Percentiles rank a stretch among this genome's conserved stretches.
phyloP scores from a whole-genome alignment of 2,888 invertebrate species.

The Nineta flava region DNA sequence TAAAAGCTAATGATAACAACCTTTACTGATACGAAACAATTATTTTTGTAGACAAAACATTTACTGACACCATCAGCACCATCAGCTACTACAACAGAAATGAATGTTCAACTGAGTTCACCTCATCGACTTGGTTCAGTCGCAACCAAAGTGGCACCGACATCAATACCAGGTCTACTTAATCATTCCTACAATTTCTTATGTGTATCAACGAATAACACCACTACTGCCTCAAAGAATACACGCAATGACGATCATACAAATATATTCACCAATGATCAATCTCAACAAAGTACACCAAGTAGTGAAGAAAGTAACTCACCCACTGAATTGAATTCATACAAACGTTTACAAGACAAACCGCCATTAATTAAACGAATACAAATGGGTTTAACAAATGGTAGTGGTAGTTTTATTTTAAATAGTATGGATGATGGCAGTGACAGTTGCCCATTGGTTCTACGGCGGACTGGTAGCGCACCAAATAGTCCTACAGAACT shows the following conservation, averaged over 20 bases:
- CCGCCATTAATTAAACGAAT: constrained; percentile 64
- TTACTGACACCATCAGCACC: constrained; percentile 15
- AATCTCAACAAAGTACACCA: constrained; percentile 37
- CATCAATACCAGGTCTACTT: constrained; percentile 49
- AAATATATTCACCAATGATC: constrained; percentile 17
- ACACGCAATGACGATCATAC: background rate
- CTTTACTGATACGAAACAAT: background rate
- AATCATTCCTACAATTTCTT: constrained; percentile 40
- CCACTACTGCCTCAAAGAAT: background rate
- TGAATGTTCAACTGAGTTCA: constrained; percentile 35
- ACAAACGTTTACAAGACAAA: constrained; percentile 64
- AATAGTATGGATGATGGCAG: constrained; percentile 46
- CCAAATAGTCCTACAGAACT: constrained; percentile 45
- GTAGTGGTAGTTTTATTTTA: constrained; percentile 26
- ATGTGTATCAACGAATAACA: constrained; percentile 19
- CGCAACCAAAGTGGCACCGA: constrained; percentile 34
- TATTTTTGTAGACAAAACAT: constrained; percentile 26
- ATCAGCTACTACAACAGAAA: constrained; percentile 21
- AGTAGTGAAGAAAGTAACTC: constrained; percentile 80
- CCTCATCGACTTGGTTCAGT: constrained; percentile 29
- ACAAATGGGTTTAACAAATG: constrained; percentile 56
- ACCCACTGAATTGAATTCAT: constrained; percentile 74
- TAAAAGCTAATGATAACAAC: no score
- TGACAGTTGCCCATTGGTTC: constrained; percentile 60
- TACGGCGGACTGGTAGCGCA: constrained; percentile 33